Base-by-base conservation (phyloP, 2,888 invertebrate genomes). In the Stratiomys singularior region DNA sequence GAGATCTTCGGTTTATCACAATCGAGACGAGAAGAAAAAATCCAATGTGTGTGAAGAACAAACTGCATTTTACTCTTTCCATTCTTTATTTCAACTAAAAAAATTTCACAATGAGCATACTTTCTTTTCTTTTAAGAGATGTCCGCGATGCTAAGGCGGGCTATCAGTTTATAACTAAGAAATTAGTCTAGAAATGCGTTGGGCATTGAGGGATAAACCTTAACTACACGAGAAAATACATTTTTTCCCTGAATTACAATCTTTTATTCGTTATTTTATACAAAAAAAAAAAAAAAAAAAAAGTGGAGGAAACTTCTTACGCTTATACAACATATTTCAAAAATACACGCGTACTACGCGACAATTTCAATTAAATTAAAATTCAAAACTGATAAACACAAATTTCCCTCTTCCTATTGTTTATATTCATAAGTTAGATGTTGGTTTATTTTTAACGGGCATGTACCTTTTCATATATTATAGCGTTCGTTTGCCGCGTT, bases 81-180 rank as follows among this genome's bases (percentile, higher is more conserved):
- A 64, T 71, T 52, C 47, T 71, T 71, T 71, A 71, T 71, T 71
- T 71, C 47, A 71, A 71, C 47, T 71, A 71, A 71, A 71, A 67
- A 46, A 60, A 60, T 60, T 71, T 71, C 27, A 71, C 71, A 71
- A 52, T 71, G 27, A 25, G 47, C 47, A 71, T 52, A 71, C 37
- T 37, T 37, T 37, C 37, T 37, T 37, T 37, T 37, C 37, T 71
- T 28, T 71, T 47, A 47, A 71, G 47, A 71, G 60, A 67, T 25
- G 23, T 47, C 27, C 71, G 25, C 71, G 27, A 4, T 30, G 28
- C 60, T 13, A 52, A 4, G 23, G 64, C 64, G 64, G 30, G 18
- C n/a, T 30, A 7, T 30, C 64, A 15, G 64, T 15, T 28, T 64
- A 64, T 11, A 28, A 28, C 64, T 64, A 64, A 64, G 7, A 23